These are phyloP conservation scores for Ailurus styani DNA, from an alignment of 2,113 vertebrate genomes.

Conservation along the genomic window DNA sequence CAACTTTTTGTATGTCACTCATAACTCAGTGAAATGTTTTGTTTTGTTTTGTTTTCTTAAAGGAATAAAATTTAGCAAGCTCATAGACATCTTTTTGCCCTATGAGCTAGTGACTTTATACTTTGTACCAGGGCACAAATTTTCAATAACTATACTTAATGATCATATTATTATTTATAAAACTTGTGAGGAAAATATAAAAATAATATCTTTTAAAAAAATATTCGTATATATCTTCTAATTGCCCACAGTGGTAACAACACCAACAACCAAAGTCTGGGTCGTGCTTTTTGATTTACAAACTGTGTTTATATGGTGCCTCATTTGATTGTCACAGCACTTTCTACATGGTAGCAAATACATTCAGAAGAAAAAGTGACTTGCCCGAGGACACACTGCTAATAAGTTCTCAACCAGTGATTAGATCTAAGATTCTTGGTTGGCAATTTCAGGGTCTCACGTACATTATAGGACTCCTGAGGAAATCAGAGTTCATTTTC, in stretches of 20 bases:
- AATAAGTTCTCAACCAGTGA: background rate
- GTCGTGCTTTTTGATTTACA: background rate
- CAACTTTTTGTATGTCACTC: background rate
- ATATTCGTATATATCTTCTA: background rate
- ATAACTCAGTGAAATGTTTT: background rate
- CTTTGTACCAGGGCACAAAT: background rate
- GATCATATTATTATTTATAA: constrained; percentile 23
- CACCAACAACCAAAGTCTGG: background rate
- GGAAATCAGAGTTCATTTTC: background rate
- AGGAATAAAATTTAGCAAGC: constrained; percentile 48
- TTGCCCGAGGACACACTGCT: background rate
- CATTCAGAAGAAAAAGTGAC: background rate
- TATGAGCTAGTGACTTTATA: constrained; percentile 10
- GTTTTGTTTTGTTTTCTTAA: too few relatives aligned
- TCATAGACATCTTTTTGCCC: constrained; percentile 39
- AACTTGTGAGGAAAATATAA: background rate
- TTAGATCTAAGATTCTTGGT: background rate
- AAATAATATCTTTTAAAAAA: background rate
- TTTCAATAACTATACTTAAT: constrained; percentile 29
- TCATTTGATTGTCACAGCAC: background rate
- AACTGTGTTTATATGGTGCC: background rate
- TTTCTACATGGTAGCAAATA: background rate
- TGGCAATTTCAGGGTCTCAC: background rate
- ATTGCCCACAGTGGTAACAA: background rate
- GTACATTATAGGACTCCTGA: background rate